Evolutionary conservation across 1,140 invertebrate species (phyloP), one percentile per base, ranked within the genome.

Genomic region (Gryon sp.): DNA sequence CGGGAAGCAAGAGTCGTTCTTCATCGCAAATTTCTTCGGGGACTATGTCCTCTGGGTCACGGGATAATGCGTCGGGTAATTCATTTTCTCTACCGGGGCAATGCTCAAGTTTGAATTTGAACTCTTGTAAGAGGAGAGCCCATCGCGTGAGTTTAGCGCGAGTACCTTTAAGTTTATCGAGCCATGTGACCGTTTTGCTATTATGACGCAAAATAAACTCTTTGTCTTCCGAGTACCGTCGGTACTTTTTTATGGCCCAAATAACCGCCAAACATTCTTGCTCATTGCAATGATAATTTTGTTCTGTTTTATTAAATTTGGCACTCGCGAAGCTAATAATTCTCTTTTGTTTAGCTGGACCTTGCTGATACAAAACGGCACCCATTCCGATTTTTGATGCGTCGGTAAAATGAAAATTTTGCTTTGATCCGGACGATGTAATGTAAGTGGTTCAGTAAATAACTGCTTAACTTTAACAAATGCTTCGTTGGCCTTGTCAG

Each of bases 221-320:
- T 14, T 62, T 28, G 30, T 85, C 80, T 34, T 83, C 78, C 0
- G 85, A 50, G 40, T 83, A 84, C 0, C 52, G 73, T 0, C 78
- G 40, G 22, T 77, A 85, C 19, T 57, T 36, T 22, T 78, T 65
- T 1, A 82, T 70, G 0, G 77, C 78, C 81, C 82, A 84, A 0
- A 83, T 55, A 0, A 85, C 20, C 0, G 82, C 82, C 0, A 80
- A 20, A 14, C 68, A 78, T 22, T 77, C 73, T 15, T 77, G 77
- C n/a, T 77, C 76, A 20, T 79, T 60, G 32, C 63, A 19, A 48
- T 79, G 76, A 48, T 79, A 79, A 14, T 59, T 7, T 2, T 7
- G n/a, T 22, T 80, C 74, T 0, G 69, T 11, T 2, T 7, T 6
- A 0, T 12, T 16, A 7, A 77, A 66, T 24, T 77, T 74, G 0